phyloP scores from a whole-genome alignment of 2,113 vertebrate species.

The Proterorhinus semilunaris region DNA sequence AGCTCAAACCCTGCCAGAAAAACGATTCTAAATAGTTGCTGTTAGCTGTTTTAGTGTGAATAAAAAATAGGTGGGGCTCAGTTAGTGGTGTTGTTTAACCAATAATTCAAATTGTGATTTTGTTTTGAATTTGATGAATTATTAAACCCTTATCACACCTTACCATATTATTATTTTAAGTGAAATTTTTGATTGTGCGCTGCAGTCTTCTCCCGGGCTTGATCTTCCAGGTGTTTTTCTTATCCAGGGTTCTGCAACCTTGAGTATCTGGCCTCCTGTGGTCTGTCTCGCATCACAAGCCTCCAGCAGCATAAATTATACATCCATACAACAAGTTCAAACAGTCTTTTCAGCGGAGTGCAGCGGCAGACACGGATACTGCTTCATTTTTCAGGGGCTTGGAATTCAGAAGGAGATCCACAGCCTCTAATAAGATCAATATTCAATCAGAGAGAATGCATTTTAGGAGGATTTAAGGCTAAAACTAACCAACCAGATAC shows the following conservation, averaged over 20 bases:
- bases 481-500: too few species aligned
- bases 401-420: neutral
- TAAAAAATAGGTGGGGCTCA: too few species aligned
- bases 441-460: too few species aligned
- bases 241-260: neutral
- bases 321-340: constrained; percentile 6
- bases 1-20: too few species aligned
- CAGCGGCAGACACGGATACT: neutral
- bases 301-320: constrained; percentile 5
- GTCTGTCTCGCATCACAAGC: neutral
- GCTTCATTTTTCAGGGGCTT: neutral
- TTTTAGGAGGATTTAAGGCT: too few species aligned
- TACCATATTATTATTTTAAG: constrained; percentile 36
- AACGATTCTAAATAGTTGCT: too few species aligned
- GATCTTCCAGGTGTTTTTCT: neutral
- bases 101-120: too few species aligned
- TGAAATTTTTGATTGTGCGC: neutral
- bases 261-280: neutral
- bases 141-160: too few species aligned
- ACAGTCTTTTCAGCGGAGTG: constrained; percentile 1
- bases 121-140: too few species aligned
- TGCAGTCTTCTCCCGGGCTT: neutral
- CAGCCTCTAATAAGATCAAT: too few species aligned
- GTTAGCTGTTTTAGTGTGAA: too few species aligned
- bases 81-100: too few species aligned